Evolutionary conservation across 2,888 invertebrate species (phyloP), one percentile per base, ranked within the genome.

Genomic region (Lasioglossum malachurum): DNA sequence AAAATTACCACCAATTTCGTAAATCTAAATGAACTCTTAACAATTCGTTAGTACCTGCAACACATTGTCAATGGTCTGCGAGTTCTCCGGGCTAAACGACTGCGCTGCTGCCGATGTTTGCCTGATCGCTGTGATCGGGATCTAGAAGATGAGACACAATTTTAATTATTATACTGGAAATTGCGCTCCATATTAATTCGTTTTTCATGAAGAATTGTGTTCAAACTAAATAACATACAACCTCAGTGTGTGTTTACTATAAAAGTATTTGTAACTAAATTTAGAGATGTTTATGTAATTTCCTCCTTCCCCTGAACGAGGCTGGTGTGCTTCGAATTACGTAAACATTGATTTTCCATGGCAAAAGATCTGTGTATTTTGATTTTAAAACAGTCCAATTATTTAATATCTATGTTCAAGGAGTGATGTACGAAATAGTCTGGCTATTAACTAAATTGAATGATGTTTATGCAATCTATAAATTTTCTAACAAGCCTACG

Each of bases 61-160:
- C 38, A 94, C 88, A 77, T 87, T 93, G 75, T 92, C 92, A n/a
- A 94, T 94, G 4, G 88, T 83, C 31, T 91, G 87, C 12, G 90
- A 90, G 75, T 94, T 94, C 67, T 92, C 88, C 23, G 94, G 94
- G 23, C 90, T 93, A 76, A 93, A 90, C 1, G 84, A 74, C 69
- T 94, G 93, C n/a, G 92, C 94, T 0, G 93, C 93, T 0, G 90
- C 90, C 4, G 94, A 91, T 3, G 93, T 94, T 82, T 94, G 93
- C 74, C 89, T 92, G 75, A 95, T 93, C 31, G 93, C 93, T 19
- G 93, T 91, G 64, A 94, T 94, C 57, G 95, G 94, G 82, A 95
- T 94, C 95, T 95, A 87, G 38, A 83, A 72, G 4, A 19, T 16
- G 2, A 53, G 73, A 67, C 57, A 35, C 57, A 10, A 27, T 64